A percentile compares a stretch with the other conserved stretches of the same genome.
Evolutionary conservation across 2,888 invertebrate species (phyloP).

Genomic region (Thymelicus sylvestris): DNA sequence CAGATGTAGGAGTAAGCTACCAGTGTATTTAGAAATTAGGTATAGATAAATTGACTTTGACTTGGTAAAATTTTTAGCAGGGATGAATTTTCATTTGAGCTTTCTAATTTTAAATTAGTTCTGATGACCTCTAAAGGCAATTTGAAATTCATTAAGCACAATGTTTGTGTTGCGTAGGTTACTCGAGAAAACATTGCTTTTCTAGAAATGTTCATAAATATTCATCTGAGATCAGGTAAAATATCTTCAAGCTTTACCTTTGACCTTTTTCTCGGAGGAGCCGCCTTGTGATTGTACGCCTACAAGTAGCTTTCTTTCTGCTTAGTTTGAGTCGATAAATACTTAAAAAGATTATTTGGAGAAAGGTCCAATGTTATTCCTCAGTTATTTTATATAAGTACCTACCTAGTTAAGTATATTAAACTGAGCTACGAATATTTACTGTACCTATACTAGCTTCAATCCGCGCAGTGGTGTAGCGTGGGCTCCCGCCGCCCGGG

Average conservation of each 20-base stretch:
- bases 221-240: slow-evolving; percentile 3
- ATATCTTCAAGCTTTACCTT: slow-evolving; percentile 12
- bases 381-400: slow-evolving; percentile 1
- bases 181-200: neutral
- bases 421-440: too few relatives aligned
- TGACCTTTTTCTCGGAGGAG: slow-evolving; percentile 27
- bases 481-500: too few relatives aligned
- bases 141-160: neutral
- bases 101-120: neutral
- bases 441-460: too few relatives aligned
- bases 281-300: slow-evolving; percentile 41
- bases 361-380: neutral
- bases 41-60: too few relatives aligned
- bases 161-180: neutral
- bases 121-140: neutral
- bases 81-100: too few relatives aligned
- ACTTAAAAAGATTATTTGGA: slow-evolving; percentile 4
- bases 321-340: slow-evolving; percentile 31
- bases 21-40: too few relatives aligned
- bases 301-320: slow-evolving; percentile 41
- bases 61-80: too few relatives aligned
- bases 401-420: neutral
- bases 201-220: slow-evolving; percentile 17
- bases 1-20: too few relatives aligned
- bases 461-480: too few relatives aligned